phyloP scores from a whole-genome alignment of 1,140 invertebrate species.

The Pogonognathellus flavescens region DNA sequence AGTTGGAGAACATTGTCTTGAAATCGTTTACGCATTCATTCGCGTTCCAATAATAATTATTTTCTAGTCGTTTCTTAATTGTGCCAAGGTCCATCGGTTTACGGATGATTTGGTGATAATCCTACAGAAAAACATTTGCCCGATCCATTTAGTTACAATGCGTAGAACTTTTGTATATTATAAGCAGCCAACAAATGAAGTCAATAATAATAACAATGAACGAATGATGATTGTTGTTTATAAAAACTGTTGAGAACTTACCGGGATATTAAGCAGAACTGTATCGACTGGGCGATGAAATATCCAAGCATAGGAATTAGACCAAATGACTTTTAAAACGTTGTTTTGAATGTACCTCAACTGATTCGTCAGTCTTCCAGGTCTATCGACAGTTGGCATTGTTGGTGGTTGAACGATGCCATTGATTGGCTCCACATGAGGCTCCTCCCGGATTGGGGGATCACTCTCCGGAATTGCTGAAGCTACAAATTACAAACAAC shows the following conservation, averaged over 20 bases:
- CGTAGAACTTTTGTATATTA: neutral
- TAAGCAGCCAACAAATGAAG: neutral
- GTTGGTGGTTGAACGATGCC: too few species aligned
- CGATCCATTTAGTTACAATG: neutral
- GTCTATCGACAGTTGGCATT: too few species aligned
- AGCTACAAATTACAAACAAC: too few species aligned
- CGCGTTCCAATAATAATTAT: slow-evolving; percentile 95
- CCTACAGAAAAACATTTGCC: too few species aligned
- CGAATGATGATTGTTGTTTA: neutral
- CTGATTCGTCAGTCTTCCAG: too few species aligned
- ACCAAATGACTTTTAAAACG: too few species aligned
- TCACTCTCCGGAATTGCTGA: too few species aligned
- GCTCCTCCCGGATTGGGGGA: too few species aligned
- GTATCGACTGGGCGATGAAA: slow-evolving; percentile 98
- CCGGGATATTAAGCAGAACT: slow-evolving; percentile 93
- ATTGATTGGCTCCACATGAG: too few species aligned
- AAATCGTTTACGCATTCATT: slow-evolving; percentile 98
- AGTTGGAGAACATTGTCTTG: too few species aligned
- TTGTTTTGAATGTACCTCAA: too few species aligned
- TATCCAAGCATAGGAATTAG: slow-evolving; percentile 99
- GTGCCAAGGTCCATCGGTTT: slow-evolving; percentile 97
- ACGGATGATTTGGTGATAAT: slow-evolving; percentile 98
- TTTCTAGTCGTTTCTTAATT: slow-evolving; percentile 97
- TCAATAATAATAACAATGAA: too few species aligned
- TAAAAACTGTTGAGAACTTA: slow-evolving; percentile 74